Evolutionary conservation across 2,888 invertebrate genomes (phyloP).

Genomic region (Teleiodes luculella): DNA sequence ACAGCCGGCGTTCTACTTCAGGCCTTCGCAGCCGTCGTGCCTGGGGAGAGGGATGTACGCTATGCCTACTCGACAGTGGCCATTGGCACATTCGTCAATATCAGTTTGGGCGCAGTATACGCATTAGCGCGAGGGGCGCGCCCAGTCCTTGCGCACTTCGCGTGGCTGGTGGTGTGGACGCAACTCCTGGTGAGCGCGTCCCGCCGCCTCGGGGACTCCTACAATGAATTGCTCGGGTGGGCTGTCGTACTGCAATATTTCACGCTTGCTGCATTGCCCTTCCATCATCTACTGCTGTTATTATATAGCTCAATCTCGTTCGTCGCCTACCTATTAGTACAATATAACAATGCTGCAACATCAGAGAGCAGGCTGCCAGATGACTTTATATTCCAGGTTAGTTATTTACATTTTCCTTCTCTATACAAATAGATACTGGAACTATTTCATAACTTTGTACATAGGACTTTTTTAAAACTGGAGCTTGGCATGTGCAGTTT

Average conservation of each 20-base stretch:
- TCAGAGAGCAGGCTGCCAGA: conserved; percentile 51
- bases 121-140: conserved; percentile 48
- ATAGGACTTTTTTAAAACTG: no score
- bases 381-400: conserved; percentile 62
- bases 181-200: conserved; percentile 62
- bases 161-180: conserved; percentile 80
- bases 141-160: conserved; percentile 80
- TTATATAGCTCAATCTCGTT: conserved; percentile 53
- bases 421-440: neutral
- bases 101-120: conserved; percentile 45
- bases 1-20: conserved; percentile 57
- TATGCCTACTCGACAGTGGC: conserved; percentile 50
- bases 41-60: conserved; percentile 56
- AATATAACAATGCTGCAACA: conserved; percentile 56
- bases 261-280: conserved; percentile 85
- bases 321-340: conserved; percentile 52
- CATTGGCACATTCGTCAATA: conserved; percentile 43
- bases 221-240: conserved; percentile 85
- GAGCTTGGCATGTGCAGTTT: no score
- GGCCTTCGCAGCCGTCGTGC: conserved; percentile 54
- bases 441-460: no score
- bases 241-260: conserved; percentile 85
- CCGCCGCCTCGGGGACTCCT: conserved; percentile 68
- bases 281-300: conserved; percentile 61
- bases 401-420: no score